Base-by-base conservation (phyloP, 64 coral and sea anemone genomes). In the Catalaphyllia jardinei region DNA sequence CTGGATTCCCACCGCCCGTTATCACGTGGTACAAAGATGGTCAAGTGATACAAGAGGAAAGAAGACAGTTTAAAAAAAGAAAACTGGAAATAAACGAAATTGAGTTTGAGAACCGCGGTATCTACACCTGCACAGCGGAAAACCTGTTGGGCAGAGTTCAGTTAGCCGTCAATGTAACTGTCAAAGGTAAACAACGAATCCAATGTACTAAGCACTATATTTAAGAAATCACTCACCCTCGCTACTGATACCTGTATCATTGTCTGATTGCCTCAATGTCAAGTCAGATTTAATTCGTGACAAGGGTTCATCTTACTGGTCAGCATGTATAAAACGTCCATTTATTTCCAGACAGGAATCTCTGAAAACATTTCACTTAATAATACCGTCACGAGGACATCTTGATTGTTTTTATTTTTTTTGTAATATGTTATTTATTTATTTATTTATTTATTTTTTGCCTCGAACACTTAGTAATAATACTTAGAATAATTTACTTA, bases 11-110 rank as follows among this genome's bases (percentile, higher is more conserved):
- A 12, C 5, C 3, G 20, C 76, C 76, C 6, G 51, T 80, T 30
- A 52, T 89, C 62, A 80, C 60, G 28, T 89, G 88, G 88, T 89
- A 80, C 63, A 89, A 89, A 55, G 39, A 71, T 39, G 63, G 55
- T 31, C 60, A 72, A 19, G 22, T 80, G 15, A 10, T 80, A 20
- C 15, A 52, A n/a, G 28, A 71, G 80, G 69, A 62, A 30, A 33
- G 52, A 75, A 80, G 54, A 28, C 71, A 89, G 33, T 25, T 63
- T 30, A 79, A 50, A 0, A 79, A 67, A 55, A 78, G 88, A 8
- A 67, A 17, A 12, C 8, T 89, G 29, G 35, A 62, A 13, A 51
- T 89, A 3, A 20, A 80, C 16, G 79, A 19, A 12, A 80, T 89
- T 18, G 71, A 89, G 46, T 89, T 73, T n/a, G 60, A 10, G 7